Evolutionary conservation across 1,140 invertebrate genomes (phyloP).

Genomic region (Drosophila nannoptera): DNA sequence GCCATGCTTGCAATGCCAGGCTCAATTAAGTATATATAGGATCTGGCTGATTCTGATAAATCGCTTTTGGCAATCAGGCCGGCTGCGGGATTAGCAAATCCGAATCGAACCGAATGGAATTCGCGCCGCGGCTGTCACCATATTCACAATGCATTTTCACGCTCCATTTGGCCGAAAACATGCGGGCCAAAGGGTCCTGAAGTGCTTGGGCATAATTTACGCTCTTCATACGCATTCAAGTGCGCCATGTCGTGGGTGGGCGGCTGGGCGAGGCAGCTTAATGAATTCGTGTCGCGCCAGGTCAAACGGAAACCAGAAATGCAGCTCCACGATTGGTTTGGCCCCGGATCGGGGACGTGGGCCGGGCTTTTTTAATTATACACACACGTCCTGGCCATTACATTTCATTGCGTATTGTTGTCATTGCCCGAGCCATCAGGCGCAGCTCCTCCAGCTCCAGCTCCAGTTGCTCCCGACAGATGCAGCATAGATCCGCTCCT

Average conservation of each 20-base stretch:
- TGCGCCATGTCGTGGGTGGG: conserved; percentile 25
- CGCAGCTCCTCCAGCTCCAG: not conserved
- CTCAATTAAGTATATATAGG: not conserved
- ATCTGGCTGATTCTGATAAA: conserved; percentile 8
- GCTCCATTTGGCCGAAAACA: conserved; percentile 38
- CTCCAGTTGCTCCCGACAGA: conserved; percentile 16
- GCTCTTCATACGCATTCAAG: conserved; percentile 70
- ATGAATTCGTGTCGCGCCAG: conserved; percentile 70
- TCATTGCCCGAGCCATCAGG: conserved; percentile 30
- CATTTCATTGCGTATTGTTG: conserved; percentile 72
- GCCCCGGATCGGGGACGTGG: not conserved
- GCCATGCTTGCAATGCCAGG: no score
- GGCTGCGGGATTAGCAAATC: conserved; percentile 21
- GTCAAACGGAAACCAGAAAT: conserved; percentile 35
- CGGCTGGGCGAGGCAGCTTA: conserved; percentile 40
- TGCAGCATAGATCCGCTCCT: conserved; percentile 2
- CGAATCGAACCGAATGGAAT: not conserved
- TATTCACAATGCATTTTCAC: conserved; percentile 58
- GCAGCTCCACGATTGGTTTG: not conserved
- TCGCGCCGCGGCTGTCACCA: conserved; percentile 10
- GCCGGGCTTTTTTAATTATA: conserved; percentile 67
- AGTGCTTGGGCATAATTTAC: conserved; percentile 57
- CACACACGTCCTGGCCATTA: conserved; percentile 74
- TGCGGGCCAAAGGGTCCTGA: not conserved
- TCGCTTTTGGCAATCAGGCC: conserved; percentile 8